Percentiles rank a stretch among this genome's conserved stretches.
Evolutionary conservation across 2,113 vertebrate genomes (phyloP).

Genomic region (Silurus asotus): DNA sequence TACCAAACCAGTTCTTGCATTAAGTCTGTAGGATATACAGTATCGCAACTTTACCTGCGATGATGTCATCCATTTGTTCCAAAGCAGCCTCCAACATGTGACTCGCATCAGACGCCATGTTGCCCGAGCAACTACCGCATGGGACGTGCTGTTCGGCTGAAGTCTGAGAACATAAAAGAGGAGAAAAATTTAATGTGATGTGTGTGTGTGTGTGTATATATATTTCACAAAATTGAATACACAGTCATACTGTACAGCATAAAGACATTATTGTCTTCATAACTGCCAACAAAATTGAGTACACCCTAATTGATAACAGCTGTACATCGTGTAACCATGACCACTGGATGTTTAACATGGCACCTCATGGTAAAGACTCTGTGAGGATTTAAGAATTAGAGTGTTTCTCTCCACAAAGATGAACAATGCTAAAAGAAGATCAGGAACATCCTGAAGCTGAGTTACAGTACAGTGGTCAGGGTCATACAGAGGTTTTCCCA

Average conservation of each 20-base stretch:
- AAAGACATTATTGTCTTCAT: not conserved
- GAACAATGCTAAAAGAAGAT: too few relatives aligned
- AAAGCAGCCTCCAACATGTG: conserved; percentile 92
- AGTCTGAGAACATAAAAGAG: conserved; percentile 33
- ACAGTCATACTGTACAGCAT: not conserved
- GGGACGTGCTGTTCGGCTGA: conserved; percentile 39
- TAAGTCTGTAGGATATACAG: not conserved
- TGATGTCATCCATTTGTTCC: conserved; percentile 97
- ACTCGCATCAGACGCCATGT: conserved; percentile 92
- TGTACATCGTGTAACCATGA: too few relatives aligned
- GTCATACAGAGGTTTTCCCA: too few relatives aligned
- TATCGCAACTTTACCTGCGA: conserved; percentile 79
- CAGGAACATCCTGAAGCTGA: too few relatives aligned
- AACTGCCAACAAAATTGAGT: not conserved
- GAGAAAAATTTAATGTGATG: not conserved
- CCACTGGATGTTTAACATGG: too few relatives aligned
- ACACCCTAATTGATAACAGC: too few relatives aligned
- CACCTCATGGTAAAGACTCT: too few relatives aligned
- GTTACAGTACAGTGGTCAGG: too few relatives aligned
- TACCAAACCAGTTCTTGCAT: not conserved
- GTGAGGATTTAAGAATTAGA: too few relatives aligned
- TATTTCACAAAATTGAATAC: not conserved
- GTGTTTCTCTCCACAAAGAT: too few relatives aligned
- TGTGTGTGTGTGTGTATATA: too few relatives aligned
- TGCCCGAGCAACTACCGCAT: conserved; percentile 56